Base-by-base conservation (phyloP, 2,888 invertebrate genomes). In the Oscheius sp. region DNA sequence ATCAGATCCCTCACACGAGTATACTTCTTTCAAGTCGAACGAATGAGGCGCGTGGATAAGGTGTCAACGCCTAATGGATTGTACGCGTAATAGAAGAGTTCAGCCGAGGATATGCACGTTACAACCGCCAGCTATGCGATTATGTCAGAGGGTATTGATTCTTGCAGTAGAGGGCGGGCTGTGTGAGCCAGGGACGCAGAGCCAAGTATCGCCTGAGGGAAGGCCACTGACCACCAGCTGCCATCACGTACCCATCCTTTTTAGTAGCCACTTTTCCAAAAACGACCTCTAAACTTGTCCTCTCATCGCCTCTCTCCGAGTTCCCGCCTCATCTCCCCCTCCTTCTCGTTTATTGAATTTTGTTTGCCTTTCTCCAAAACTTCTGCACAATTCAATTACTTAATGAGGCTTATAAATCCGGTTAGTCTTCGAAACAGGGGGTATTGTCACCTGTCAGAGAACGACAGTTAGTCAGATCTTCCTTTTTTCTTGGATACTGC, bases 121-220 rank as follows among this genome's bases (percentile, higher is more conserved):
- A 68, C 68, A 68, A 68, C 68, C 68, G 53, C 51, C 58, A 33
- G 70, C 70, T 70, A 70, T 50, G 50, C 70, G 70, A 70, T 70
- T 70, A 70, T 57, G 70, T 70, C 58, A 59, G 59, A 70, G 70
- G 55, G 58, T 70, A 70, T 70, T 57, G 70, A 70, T 70, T 58
- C 70, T 68, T 68, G 68, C 68, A 68, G 53, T 55, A 68, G 68
- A 42, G 63, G 63, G 63, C 63, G 68, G 68, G 68, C 68, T 48
- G 35, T 35, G 29, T 68, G 55, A 68, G 68, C 68, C 68, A 68
- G 68, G 55, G 68, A 68, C 68, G 68, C 68, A 68, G 68, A 68
- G 68, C 68, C 68, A 68, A 68, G 68, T 68, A 68, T 68, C 68
- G 68, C 68, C 68, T 68, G 53, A 68, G 68, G 68, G 68, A 68